Conservation (phyloP, 92 coral and sea anemone genomes). For the Desmophyllum pertusum region DNA sequence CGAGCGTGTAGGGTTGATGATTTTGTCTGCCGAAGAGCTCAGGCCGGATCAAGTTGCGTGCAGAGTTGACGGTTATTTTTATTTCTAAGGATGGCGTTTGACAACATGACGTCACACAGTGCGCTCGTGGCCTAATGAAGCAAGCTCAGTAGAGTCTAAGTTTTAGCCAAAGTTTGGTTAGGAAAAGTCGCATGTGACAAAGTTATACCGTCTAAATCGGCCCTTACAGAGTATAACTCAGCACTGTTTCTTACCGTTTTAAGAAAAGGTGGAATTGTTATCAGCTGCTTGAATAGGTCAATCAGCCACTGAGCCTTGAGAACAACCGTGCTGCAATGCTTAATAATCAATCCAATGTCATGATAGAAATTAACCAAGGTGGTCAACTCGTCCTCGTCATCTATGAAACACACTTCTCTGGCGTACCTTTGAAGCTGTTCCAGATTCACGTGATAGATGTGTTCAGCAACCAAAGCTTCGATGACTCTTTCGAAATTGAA, state of each 20-base stretch:
- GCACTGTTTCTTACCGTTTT: not conserved
- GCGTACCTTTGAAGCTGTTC: constrained; percentile 54
- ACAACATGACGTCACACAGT: no score
- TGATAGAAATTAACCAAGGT: constrained; percentile 31
- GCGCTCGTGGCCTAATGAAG: no score
- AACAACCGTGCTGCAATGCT: constrained; percentile 53
- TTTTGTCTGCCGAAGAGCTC: no score
- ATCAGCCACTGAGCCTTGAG: constrained; percentile 62
- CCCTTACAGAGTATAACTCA: not conserved
- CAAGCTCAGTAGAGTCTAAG: no score
- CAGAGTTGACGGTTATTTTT: no score
- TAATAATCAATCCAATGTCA: constrained; percentile 53
- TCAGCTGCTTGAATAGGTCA: constrained; percentile 54
- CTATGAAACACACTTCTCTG: constrained; percentile 48
- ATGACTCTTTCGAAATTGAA: constrained; percentile 58
- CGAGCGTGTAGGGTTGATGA: no score
- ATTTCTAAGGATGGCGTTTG: no score
- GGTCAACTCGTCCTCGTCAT: constrained; percentile 27
- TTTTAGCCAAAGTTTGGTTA: no score
- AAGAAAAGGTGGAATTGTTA: constrained; percentile 10
- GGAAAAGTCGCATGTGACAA: no score
- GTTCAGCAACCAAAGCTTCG: constrained; percentile 43
- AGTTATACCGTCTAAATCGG: no score
- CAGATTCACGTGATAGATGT: constrained; percentile 45
- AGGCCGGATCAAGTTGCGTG: no score